Evolutionary conservation across 2,797 vertebrate genomes (phyloP).

Genomic region (Phoxinus dragarum): DNA sequence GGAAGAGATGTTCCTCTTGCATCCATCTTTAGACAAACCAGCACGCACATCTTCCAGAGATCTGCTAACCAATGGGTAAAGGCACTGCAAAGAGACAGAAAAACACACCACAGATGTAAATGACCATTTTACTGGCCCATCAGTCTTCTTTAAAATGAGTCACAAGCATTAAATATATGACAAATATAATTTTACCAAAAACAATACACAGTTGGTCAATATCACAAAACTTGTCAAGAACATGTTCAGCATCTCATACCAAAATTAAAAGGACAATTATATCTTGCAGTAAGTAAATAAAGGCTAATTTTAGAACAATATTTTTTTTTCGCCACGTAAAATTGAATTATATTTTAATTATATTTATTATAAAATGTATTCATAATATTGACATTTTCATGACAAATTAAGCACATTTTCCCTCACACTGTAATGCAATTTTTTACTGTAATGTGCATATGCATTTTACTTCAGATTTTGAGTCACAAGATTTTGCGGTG

Average conservation of each 20-base stretch:
- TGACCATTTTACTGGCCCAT: neutral
- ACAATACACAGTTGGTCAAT: neutral
- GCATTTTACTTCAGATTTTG: neutral
- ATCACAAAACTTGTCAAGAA: neutral
- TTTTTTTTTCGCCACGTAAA: neutral
- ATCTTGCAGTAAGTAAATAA: neutral
- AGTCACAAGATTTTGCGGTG: neutral
- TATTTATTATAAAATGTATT: no score
- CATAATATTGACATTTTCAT: neutral
- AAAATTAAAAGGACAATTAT: neutral
- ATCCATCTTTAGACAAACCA: constrained; percentile 62
- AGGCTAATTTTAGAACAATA: neutral
- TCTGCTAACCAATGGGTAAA: constrained; percentile 91
- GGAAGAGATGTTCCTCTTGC: constrained; percentile 65
- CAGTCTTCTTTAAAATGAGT: neutral
- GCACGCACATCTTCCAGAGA: constrained; percentile 85
- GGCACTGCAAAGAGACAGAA: constrained; percentile 80
- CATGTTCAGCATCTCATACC: neutral
- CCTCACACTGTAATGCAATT: neutral
- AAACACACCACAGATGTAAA: constrained; percentile 42
- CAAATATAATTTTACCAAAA: neutral
- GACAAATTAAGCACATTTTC: neutral
- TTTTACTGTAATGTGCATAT: neutral
- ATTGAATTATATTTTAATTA: no score
- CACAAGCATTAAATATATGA: neutral